phyloP scores from a whole-genome alignment of 2,797 vertebrate genomes.

The Chaetophractus vellerosus region DNA sequence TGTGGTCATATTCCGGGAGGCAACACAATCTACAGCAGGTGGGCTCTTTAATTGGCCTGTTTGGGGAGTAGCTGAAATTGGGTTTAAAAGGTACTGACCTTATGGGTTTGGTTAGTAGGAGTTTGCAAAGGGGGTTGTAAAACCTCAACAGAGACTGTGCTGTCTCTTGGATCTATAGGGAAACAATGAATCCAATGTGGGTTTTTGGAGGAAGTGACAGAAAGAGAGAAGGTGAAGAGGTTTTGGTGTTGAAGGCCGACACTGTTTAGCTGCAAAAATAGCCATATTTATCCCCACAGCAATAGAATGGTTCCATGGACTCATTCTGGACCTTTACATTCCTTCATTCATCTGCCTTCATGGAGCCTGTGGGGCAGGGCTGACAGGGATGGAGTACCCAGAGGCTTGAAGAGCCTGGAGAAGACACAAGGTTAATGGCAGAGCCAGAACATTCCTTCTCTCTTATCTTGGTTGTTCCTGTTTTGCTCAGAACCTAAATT shows the following conservation, averaged over 20 bases:
- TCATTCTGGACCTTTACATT: neutral
- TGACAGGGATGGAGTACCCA: neutral
- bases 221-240: neutral
- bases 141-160: constrained; percentile 42
- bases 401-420: neutral
- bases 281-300: neutral
- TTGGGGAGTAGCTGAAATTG: constrained; percentile 69
- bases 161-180: neutral
- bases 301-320: neutral
- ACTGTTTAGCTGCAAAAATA: constrained; percentile 41
- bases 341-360: constrained; percentile 58
- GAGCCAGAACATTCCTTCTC: constrained; percentile 7
- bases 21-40: constrained; percentile 70
- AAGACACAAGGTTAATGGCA: constrained; percentile 68
- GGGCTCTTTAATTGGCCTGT: constrained; percentile 72
- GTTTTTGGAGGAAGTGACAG: constrained; percentile 29
- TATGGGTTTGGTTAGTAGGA: constrained; percentile 65
- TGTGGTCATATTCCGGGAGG: constrained; percentile 74
- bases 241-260: neutral
- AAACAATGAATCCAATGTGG: constrained; percentile 19
- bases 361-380: neutral
- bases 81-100: constrained; percentile 74
- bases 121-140: constrained; percentile 65
- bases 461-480: constrained; percentile 31
- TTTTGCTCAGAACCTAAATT: constrained; percentile 75